phyloP scores from a whole-genome alignment of 2,113 vertebrate species.

The Shinisaurus crocodilurus region DNA sequence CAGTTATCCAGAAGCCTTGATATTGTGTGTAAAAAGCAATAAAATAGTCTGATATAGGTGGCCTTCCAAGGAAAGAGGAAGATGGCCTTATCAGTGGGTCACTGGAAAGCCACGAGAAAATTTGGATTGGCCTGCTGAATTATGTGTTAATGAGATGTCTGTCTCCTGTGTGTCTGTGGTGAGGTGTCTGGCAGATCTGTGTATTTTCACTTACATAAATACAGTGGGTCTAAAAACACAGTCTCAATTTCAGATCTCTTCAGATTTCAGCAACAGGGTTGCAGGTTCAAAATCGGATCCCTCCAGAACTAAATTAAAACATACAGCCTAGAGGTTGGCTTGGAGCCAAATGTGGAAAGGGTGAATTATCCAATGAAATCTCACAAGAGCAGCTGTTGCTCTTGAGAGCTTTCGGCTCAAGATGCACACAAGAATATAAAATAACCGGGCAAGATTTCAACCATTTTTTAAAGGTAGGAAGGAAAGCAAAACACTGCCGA shows the following conservation, averaged over 20 bases:
- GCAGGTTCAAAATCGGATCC: background rate
- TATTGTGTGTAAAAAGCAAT: background rate
- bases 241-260: slow-evolving; percentile 14
- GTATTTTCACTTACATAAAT: slow-evolving; percentile 12
- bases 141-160: slow-evolving; percentile 63
- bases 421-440: background rate
- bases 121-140: slow-evolving; percentile 53
- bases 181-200: slow-evolving; percentile 51
- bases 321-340: slow-evolving; percentile 3
- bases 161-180: background rate
- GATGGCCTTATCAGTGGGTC: slow-evolving; percentile 58
- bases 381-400: slow-evolving; percentile 15
- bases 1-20: background rate
- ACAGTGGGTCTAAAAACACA: background rate
- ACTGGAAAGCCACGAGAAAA: slow-evolving; percentile 64
- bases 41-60: slow-evolving; percentile 1
- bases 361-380: slow-evolving; percentile 1
- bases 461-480: background rate
- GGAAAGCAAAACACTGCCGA: background rate
- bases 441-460: background rate
- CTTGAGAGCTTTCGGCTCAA: background rate
- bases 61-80: slow-evolving; percentile 55
- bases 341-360: background rate
- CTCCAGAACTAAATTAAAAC: background rate
- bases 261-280: background rate